Evolutionary conservation across 2,888 invertebrate genomes (phyloP), one percentile per base, ranked within the genome.

Genomic region (Lissocephala sabroskyi): DNA sequence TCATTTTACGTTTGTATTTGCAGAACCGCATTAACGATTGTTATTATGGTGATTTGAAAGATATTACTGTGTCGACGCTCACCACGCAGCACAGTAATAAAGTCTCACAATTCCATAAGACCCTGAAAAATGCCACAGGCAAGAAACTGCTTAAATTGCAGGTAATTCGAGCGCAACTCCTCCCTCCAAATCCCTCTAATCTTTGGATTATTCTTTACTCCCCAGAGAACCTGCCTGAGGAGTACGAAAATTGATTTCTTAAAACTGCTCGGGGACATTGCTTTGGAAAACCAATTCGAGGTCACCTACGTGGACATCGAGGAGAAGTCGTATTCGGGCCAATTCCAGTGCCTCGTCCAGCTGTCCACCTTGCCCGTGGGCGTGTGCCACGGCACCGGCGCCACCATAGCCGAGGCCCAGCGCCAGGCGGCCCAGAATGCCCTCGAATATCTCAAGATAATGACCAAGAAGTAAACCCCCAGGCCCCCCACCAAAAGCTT

Each of bases 401-500:
- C 86, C 16, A 90, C 90, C 14, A 89, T 92, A 75, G 91, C 91
- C 82, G 95, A 95, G 60, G 97, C 97, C 2, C 95, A 96, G 85
- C 88, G 91, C 0, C 89, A 90, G 53, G 97, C 97, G 4, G 97
- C 97, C 26, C 92, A 92, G 80, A 95, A 95, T 84, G 96, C 96
- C 42, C 88, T 97, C 52, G 95, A 96, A 84, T 97, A 97, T 86
- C 88, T 97, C 62, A 95, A 95, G 86, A 93, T 96, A 62, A 96
- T 96, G 95, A 95, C 95, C 73, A 95, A 94, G 85, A 94, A 94
- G 87, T 94, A 92, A n/a, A n/a, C n/a, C n/a, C n/a, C n/a, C n/a
- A n/a, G n/a, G n/a, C n/a, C n/a, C n/a, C n/a, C n/a, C n/a, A n/a
- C n/a, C n/a, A n/a, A n/a, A n/a, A n/a, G n/a, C n/a, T n/a, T n/a